Evolutionary conservation across 2,888 invertebrate species (phyloP).

Genomic region (Polyommatus iphigenia): DNA sequence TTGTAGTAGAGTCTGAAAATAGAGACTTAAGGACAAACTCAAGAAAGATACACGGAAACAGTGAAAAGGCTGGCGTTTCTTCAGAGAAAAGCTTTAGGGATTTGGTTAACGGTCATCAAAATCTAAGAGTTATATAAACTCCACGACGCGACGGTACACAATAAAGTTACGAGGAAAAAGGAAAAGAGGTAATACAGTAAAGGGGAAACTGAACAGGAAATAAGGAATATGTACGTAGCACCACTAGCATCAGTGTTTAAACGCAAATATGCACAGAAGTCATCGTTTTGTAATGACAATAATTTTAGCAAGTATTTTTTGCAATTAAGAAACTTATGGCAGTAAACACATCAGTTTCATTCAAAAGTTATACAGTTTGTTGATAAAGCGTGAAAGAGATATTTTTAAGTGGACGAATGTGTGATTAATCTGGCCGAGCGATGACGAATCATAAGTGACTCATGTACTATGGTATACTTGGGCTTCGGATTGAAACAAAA

Average conservation of each 20-base stretch:
- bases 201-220: not conserved
- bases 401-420: constrained; percentile 28
- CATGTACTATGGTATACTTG: not conserved
- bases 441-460: constrained; percentile 23
- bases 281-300: too few species aligned
- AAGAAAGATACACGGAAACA: not conserved
- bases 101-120: not conserved
- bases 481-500: not conserved
- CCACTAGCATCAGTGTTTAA: not conserved
- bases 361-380: not conserved
- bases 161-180: not conserved
- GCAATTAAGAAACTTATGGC: not conserved
- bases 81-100: not conserved
- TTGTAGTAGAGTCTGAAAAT: constrained; percentile 13
- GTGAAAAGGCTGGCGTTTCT: not conserved
- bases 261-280: not conserved
- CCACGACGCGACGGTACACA: not conserved
- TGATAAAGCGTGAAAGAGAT: constrained; percentile 16
- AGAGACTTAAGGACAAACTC: not conserved
- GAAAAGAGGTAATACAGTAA: not conserved
- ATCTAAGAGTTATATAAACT: not conserved
- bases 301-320: not conserved
- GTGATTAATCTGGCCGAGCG: constrained; percentile 25
- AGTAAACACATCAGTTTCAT: not conserved
- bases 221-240: not conserved